Conservation (phyloP, 2,797 vertebrate genomes). For the Sebastes iracundus region DNA sequence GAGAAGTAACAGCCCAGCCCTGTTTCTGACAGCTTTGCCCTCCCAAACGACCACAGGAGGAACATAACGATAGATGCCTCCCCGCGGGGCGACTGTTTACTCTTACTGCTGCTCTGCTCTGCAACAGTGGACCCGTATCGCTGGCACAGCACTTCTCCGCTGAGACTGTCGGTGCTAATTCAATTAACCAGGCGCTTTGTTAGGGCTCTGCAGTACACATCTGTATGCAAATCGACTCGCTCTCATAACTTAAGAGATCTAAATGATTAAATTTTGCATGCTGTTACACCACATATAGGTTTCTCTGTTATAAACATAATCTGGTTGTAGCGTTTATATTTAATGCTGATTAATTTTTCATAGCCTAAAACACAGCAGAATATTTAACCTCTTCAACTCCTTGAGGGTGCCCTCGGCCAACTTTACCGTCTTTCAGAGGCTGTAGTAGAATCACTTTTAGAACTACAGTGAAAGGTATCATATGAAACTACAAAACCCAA, state of each 20-base stretch:
- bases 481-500: too few relatives aligned
- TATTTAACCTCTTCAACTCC: background rate
- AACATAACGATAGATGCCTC: conserved; percentile 41
- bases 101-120: conserved; percentile 30
- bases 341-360: conserved; percentile 59
- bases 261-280: conserved; percentile 48
- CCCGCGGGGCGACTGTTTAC: conserved; percentile 47
- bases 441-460: too few relatives aligned
- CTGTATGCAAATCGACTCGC: conserved; percentile 51
- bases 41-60: conserved; percentile 44
- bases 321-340: conserved; percentile 36
- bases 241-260: conserved; percentile 42
- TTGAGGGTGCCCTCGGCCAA: too few relatives aligned
- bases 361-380: background rate
- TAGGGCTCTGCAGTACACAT: conserved; percentile 38
- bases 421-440: too few relatives aligned
- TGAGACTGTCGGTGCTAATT: conserved; percentile 58
- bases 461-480: too few relatives aligned
- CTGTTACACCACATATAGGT: conserved; percentile 31
- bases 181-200: conserved; percentile 60
- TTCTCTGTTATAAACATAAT: conserved; percentile 15
- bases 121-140: conserved; percentile 37
- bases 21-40: conserved; percentile 40
- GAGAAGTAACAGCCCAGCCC: conserved; percentile 34
- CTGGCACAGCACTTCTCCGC: conserved; percentile 43